Evolutionary conservation across 1,140 invertebrate genomes (phyloP), one percentile per base, ranked within the genome.

Genomic region (Coptotermes formosanus): DNA sequence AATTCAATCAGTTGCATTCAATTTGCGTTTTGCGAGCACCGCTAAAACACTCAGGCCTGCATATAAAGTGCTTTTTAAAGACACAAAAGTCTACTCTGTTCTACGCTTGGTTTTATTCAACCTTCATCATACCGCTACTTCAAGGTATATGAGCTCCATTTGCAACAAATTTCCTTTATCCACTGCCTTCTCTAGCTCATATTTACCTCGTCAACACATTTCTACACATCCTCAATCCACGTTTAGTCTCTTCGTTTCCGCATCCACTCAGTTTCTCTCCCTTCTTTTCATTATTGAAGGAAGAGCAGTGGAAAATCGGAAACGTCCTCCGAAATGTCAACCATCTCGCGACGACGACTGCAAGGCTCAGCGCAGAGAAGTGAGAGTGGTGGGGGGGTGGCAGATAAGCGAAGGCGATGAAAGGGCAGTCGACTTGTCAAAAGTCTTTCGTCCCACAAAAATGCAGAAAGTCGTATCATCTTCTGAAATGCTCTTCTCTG

Each of bases 261-360:
- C 64, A 11, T 75, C 25, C 64, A 30, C 64, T 75, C 64, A n/a
- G n/a, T 30, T 6, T 75, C n/a, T 30, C 64, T 75, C 64, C 64
- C 64, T 75, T 64, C 59, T 64, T 75, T 75, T 75, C 64, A 75
- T 75, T 75, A 75, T 75, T 75, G 64, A 25, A 30, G 64, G 64
- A 75, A 75, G 64, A 75, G 64, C 64, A 75, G 64, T 75, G 64
- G 64, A 75, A 75, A 75, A 75, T 75, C 64, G 64, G 64, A 75
- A 75, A n/a, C 64, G 64, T 75, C 25, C 64, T n/a, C 64, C 25
- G 64, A 75, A 75, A 75, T 75, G 64, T 75, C 64, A 75, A 75
- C 64, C 64, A 75, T 75, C 64, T 30, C 25, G 64, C 55, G 59
- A 23, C 25, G 64, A 75, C 64, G 64, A 55, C 52, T 48, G 7